phyloP scores from a whole-genome alignment of 92 coral and sea anemone species.

The Porites rus region DNA sequence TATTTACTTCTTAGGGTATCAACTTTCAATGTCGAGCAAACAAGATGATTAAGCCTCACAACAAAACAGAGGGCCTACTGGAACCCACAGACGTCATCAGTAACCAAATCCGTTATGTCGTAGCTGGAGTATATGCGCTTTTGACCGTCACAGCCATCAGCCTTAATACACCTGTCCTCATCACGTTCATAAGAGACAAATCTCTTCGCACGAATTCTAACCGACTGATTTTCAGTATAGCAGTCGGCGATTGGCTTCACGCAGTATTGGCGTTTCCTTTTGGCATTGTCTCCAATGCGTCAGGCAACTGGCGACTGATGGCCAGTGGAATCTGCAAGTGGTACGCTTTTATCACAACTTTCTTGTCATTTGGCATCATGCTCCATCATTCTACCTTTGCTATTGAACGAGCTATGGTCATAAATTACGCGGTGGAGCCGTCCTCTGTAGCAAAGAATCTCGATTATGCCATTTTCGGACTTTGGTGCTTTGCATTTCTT shows the following conservation, averaged over 20 bases:
- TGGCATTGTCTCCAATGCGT: slow-evolving; percentile 30
- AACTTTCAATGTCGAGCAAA: neutral
- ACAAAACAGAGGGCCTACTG: slow-evolving; percentile 4
- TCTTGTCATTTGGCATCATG: slow-evolving; percentile 45
- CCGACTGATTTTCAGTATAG: slow-evolving; percentile 42
- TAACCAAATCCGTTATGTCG: neutral
- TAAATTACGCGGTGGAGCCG: slow-evolving; percentile 2
- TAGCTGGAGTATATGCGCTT: slow-evolving; percentile 29
- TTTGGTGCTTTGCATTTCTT: slow-evolving; percentile 54
- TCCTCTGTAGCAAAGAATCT: neutral
- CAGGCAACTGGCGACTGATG: neutral
- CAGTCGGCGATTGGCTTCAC: slow-evolving; percentile 57
- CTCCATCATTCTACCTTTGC: slow-evolving; percentile 58
- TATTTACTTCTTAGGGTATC: neutral
- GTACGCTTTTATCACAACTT: slow-evolving; percentile 47
- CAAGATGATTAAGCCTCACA: neutral
- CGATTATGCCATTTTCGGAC: neutral
- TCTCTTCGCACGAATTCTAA: slow-evolving; percentile 31
- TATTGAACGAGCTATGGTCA: slow-evolving; percentile 31
- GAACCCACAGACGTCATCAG: slow-evolving; percentile 8
- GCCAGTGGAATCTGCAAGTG: slow-evolving; percentile 7
- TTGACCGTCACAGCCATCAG: slow-evolving; percentile 6
- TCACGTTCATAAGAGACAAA: slow-evolving; percentile 24
- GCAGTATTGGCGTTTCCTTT: slow-evolving; percentile 52
- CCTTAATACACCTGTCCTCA: slow-evolving; percentile 33